Percentiles rank a stretch among this genome's conserved stretches.
phyloP scores from a whole-genome alignment of 1,140 invertebrate species.

The Helicorthomorpha holstii region DNA sequence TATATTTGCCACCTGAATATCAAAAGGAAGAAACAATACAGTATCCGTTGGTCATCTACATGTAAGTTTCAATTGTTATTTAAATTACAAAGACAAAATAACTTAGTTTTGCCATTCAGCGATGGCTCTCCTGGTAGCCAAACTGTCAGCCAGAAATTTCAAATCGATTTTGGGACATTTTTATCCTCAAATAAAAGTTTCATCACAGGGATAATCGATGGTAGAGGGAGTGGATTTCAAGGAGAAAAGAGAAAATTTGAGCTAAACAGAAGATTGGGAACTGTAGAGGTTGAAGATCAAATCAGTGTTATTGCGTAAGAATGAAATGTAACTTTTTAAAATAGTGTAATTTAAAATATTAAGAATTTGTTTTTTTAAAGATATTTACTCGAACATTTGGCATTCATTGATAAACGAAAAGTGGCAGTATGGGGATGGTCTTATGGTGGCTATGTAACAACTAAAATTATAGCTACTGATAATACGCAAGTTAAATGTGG shows the following conservation, averaged over 20 bases:
- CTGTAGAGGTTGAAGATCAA: slow-evolving; percentile 74
- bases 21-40: slow-evolving; percentile 75
- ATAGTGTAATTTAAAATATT: too few relatives aligned
- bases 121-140: slow-evolving; percentile 82
- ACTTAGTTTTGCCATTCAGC: slow-evolving; percentile 25
- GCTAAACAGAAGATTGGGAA: slow-evolving; percentile 65
- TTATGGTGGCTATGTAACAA: slow-evolving; percentile 77
- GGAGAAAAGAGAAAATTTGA: slow-evolving; percentile 68
- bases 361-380: slow-evolving; percentile 31
- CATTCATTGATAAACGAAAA: slow-evolving; percentile 50
- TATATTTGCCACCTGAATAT: slow-evolving; percentile 63
- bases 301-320: slow-evolving; percentile 54
- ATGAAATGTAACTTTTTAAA: too few relatives aligned
- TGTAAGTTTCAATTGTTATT: slow-evolving; percentile 37
- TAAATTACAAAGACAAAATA: neutral
- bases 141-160: slow-evolving; percentile 67
- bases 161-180: slow-evolving; percentile 70
- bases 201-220: slow-evolving; percentile 76
- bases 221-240: slow-evolving; percentile 65
- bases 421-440: slow-evolving; percentile 74
- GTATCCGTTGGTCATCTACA: slow-evolving; percentile 73
- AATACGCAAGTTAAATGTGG: slow-evolving; percentile 61
- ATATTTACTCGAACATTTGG: slow-evolving; percentile 48
- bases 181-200: slow-evolving; percentile 62
- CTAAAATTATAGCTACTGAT: slow-evolving; percentile 46